A percentile compares a stretch with the other conserved stretches of the same genome.
Evolutionary conservation across 2,888 invertebrate species (phyloP).

Genomic region (Himalopsyche kuldschensis): DNA sequence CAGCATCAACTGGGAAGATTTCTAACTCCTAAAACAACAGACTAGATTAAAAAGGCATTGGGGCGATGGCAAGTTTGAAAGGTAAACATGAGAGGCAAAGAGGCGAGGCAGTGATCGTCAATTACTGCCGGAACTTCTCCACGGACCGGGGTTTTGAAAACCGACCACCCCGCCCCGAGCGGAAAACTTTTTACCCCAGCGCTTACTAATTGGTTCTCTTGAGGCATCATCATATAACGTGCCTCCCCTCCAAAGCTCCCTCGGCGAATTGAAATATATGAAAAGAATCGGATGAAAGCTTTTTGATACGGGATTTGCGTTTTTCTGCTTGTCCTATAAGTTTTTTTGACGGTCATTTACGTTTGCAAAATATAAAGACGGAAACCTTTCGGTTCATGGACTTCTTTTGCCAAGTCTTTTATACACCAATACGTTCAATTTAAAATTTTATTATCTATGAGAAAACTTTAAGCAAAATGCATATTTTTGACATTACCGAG

Average conservation of each 20-base stretch:
- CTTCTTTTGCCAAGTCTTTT: too few relatives aligned
- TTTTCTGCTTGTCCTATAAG: background rate
- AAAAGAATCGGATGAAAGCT: background rate
- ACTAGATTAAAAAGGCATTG: constrained; percentile 37
- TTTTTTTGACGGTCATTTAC: too few relatives aligned
- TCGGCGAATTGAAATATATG: background rate
- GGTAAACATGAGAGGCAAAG: constrained; percentile 37
- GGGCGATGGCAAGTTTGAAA: constrained; percentile 32
- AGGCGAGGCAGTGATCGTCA: constrained; percentile 34
- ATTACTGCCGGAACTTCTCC: constrained; percentile 36
- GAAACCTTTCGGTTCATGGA: too few relatives aligned
- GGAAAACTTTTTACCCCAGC: constrained; percentile 30
- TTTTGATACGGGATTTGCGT: background rate
- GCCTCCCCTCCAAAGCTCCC: background rate
- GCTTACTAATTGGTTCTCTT: constrained; percentile 37
- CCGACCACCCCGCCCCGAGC: constrained; percentile 1
- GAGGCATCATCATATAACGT: constrained; percentile 10
- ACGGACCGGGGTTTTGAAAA: background rate
- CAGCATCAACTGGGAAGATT: background rate
- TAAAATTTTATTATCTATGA: too few relatives aligned
- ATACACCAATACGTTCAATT: too few relatives aligned
- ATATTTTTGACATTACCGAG: too few relatives aligned
- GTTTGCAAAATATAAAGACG: too few relatives aligned
- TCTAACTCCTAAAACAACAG: background rate
- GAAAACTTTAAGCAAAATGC: too few relatives aligned